Evolutionary conservation across 2,797 vertebrate genomes (phyloP), one percentile per base, ranked within the genome.

Genomic region (Pyrrhura leucotis): DNA sequence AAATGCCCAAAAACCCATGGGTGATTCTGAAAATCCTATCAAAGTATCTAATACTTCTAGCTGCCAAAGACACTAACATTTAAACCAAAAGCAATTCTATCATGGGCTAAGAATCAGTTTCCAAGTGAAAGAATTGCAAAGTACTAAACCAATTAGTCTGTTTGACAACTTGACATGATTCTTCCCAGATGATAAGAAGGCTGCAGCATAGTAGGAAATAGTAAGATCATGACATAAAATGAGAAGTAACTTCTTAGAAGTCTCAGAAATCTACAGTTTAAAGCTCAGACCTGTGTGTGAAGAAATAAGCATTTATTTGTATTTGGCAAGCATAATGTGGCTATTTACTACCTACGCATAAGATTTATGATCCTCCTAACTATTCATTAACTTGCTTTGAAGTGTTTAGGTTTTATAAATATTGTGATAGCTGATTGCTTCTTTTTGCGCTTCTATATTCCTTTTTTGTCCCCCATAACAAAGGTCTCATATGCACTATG

Each of bases 61-160:
- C 92, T 90, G 89, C 88, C 93, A 91, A 78, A 91, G 89, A 61
- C 91, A 95, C 83, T 90, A 95, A 84, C 71, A 68, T 77, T 94
- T 96, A 93, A 96, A 95, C 96, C 89, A 96, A 82, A 93, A 90
- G 74, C 71, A 74, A 95, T 91, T 95, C 90, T 95, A 94, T 95
- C 83, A 80, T 22, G 59, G 61, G 67, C 80, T 80, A 93, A 93
- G 77, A 91, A 81, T 63, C 63, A 26, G 89, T 91, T 95, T 94
- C 93, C 62, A 90, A 86, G 74, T 66, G 63, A 86, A 94, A 94
- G 91, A 90, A 96, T 61, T 71, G 75, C 86, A 90, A 97, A 96
- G 96, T 88, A 94, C 94, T 96, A 95, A 96, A 91, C 77, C 77
- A 94, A 95, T 92, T 95, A 93, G 59, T 82, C 91, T 83, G 74